Conservation (phyloP, 92 coral and sea anemone species). For the Paragorgia papillata region DNA sequence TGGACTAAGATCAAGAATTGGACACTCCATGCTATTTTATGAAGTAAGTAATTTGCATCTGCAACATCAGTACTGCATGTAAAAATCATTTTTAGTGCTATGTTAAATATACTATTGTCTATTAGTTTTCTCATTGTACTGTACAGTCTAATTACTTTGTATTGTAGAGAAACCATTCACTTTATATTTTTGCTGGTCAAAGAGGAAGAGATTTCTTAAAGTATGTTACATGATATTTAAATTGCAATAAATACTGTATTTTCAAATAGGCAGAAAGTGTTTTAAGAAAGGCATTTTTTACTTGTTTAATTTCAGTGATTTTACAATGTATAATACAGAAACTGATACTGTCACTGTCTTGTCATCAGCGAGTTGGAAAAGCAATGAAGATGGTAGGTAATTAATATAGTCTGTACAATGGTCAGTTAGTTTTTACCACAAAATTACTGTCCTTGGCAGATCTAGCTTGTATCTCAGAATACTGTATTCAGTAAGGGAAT, state of each 20-base stretch:
- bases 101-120: too few species aligned
- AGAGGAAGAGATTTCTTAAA: constrained; percentile 94
- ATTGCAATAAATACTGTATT: constrained; percentile 80
- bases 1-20: constrained; percentile 86
- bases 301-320: constrained; percentile 71
- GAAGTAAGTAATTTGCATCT: constrained; percentile 54
- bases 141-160: background rate
- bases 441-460: too few species aligned
- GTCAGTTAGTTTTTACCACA: background rate
- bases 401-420: background rate
- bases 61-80: too few species aligned
- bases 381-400: constrained; percentile 70
- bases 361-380: constrained; percentile 63
- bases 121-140: background rate
- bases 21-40: constrained; percentile 95
- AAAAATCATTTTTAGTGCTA: too few species aligned
- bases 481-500: too few species aligned
- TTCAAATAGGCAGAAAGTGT: too few species aligned
- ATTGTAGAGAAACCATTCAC: constrained; percentile 76
- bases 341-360: constrained; percentile 77
- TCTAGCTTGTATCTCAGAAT: too few species aligned
- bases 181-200: constrained; percentile 98
- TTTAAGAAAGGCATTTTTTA: too few species aligned
- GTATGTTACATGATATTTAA: constrained; percentile 36
- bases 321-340: constrained; percentile 78